Evolutionary conservation across 2,888 invertebrate genomes (phyloP).

Genomic region (Poecilus cupreus): DNA sequence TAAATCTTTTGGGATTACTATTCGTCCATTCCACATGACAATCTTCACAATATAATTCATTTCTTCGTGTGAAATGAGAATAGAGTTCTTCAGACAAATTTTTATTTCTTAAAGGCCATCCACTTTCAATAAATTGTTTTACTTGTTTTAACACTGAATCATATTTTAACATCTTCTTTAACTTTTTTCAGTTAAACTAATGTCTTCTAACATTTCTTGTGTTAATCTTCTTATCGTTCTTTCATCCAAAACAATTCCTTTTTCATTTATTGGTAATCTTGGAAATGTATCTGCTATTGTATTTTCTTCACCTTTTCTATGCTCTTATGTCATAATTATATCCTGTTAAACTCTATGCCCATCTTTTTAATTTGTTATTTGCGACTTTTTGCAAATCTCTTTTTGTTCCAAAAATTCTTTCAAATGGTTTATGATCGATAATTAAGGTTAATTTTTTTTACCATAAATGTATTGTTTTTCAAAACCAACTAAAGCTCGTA

Average conservation of each 20-base stretch:
- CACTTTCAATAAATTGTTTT: constrained; percentile 3
- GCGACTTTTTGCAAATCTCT: constrained; percentile 62
- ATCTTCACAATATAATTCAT: constrained; percentile 2
- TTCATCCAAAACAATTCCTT: too few relatives aligned
- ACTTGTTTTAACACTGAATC: too few relatives aligned
- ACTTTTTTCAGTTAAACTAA: neutral
- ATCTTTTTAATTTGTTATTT: constrained; percentile 63
- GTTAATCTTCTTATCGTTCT: too few relatives aligned
- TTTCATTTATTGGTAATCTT: too few relatives aligned
- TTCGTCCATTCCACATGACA: neutral
- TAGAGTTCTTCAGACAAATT: neutral
- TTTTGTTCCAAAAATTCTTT: too few relatives aligned
- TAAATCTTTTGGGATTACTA: neutral
- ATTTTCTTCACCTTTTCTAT: constrained; percentile 1
- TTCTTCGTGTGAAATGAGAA: too few relatives aligned
- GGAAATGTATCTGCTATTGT: neutral
- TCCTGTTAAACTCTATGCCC: constrained; percentile 64
- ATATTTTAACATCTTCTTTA: neutral
- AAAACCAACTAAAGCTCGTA: constrained; percentile 62
- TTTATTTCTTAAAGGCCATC: neutral
- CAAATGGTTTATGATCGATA: too few relatives aligned
- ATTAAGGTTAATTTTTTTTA: too few relatives aligned
- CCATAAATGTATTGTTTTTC: too few relatives aligned
- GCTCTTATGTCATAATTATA: constrained; percentile 63
- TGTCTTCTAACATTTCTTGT: constrained; percentile 3